Percentiles rank a stretch among this genome's conserved stretches.
These are phyloP conservation scores for Leptobrachium ailaonicum DNA, from an alignment of 2,113 vertebrate species.

Conservation along the genomic window DNA sequence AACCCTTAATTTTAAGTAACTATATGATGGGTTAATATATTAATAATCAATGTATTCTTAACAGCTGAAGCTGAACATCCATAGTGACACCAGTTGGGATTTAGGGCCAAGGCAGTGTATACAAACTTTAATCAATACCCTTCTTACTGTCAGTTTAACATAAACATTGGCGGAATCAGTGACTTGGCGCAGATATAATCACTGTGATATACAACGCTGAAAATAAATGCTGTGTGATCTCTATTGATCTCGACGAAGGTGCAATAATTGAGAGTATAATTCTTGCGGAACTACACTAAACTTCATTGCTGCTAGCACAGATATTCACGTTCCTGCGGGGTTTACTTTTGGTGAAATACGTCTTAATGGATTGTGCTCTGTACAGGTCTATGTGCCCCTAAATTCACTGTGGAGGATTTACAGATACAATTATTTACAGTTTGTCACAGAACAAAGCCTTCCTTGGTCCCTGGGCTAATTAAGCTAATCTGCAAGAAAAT, in stretches of 20 bases:
- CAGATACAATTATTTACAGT: slow-evolving; percentile 45
- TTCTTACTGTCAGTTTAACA: not conserved
- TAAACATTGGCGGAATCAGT: not conserved
- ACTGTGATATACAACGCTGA: not conserved
- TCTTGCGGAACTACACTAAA: slow-evolving; percentile 14
- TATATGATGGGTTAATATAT: too few relatives aligned
- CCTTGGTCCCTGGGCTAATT: slow-evolving; percentile 41
- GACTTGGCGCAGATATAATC: not conserved
- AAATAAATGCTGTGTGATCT: not conserved
- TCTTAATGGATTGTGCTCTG: slow-evolving; percentile 21
- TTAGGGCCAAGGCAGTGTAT: not conserved
- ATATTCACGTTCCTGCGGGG: slow-evolving; percentile 15
- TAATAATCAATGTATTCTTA: too few relatives aligned
- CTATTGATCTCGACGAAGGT: not conserved
- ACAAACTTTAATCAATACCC: not conserved
- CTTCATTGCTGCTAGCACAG: slow-evolving; percentile 20
- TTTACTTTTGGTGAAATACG: not conserved
- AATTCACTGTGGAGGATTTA: slow-evolving; percentile 42
- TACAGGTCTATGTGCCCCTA: slow-evolving; percentile 5
- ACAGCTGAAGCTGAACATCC: too few relatives aligned
- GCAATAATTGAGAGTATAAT: not conserved
- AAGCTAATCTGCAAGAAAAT: slow-evolving; percentile 39
- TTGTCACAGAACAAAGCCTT: slow-evolving; percentile 28
- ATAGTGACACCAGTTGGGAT: not conserved
- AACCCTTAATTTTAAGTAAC: too few relatives aligned